A percentile compares a stretch with the other conserved stretches of the same genome.
These are phyloP conservation scores for Lagenorhynchus albirostris DNA, from an alignment of 2,113 vertebrate species.

Conservation along the genomic window DNA sequence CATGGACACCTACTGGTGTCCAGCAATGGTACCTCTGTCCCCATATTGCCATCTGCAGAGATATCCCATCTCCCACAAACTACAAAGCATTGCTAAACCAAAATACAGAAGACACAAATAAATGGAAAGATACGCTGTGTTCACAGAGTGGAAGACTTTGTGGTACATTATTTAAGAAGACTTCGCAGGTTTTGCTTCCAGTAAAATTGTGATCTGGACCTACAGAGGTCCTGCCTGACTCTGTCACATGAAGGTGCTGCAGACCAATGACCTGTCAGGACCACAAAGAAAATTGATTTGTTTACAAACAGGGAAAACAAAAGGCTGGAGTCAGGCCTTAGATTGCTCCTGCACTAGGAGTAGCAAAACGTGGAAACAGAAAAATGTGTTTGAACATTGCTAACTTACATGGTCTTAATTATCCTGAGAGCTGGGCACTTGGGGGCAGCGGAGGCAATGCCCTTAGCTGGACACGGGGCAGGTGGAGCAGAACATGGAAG, in stretches of 20 bases:
- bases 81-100: not conserved
- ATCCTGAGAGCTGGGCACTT: not conserved
- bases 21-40: not conserved
- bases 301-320: not conserved
- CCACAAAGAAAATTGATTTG: not conserved
- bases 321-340: not conserved
- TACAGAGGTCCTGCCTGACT: not conserved
- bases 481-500: not conserved
- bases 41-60: not conserved
- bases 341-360: not conserved
- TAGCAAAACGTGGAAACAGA: not conserved
- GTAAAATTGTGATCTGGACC: not conserved
- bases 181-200: not conserved
- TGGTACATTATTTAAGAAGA: not conserved
- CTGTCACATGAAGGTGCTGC: accelerated
- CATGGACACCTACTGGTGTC: not conserved
- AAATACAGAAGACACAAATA: not conserved
- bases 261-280: not conserved
- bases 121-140: not conserved
- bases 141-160: not conserved
- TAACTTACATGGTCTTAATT: not conserved
- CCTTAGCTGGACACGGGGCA: not conserved
- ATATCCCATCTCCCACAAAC: not conserved
- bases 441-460: not conserved
- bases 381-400: not conserved